Percentiles rank a stretch among this genome's conserved stretches.
phyloP scores from a whole-genome alignment of 2,113 vertebrate genomes.

The Rhegmatorhina hoffmannsi region DNA sequence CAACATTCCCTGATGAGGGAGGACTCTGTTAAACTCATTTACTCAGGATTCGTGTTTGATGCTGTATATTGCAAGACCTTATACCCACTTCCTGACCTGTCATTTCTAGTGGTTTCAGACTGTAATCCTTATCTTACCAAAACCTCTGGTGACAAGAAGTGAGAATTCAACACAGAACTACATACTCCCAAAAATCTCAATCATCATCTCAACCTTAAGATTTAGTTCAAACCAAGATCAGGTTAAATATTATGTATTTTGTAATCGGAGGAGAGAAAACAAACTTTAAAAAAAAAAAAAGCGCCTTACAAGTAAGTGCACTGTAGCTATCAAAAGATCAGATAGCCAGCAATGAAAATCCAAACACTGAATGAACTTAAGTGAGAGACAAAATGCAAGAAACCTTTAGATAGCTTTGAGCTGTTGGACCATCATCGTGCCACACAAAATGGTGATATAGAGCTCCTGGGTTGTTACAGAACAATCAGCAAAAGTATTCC shows the following conservation, averaged over 20 bases:
- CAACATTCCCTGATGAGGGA: neutral
- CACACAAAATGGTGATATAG: neutral
- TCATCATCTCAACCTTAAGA: neutral
- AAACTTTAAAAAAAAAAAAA: neutral
- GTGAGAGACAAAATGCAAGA: neutral
- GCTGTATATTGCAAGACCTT: neutral
- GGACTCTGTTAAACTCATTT: neutral
- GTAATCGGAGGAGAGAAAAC: neutral
- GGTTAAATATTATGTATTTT: neutral
- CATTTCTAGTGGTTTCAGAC: slow-evolving; percentile 4
- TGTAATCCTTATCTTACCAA: slow-evolving; percentile 13
- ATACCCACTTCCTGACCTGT: neutral
- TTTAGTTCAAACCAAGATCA: neutral
- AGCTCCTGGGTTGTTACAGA: neutral
- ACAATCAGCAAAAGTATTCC: neutral
- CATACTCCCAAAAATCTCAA: neutral
- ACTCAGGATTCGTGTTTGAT: neutral
- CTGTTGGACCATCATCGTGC: neutral
- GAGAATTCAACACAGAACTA: neutral
- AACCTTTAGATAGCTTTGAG: neutral
- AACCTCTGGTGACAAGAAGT: neutral
- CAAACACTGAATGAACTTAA: neutral
- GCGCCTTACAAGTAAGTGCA: neutral
- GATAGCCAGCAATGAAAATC: neutral
- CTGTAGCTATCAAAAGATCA: neutral